A percentile compares a stretch with the other conserved stretches of the same genome.
phyloP scores from a whole-genome alignment of 2,113 vertebrate genomes.

The Onychorhynchus coronatus region DNA sequence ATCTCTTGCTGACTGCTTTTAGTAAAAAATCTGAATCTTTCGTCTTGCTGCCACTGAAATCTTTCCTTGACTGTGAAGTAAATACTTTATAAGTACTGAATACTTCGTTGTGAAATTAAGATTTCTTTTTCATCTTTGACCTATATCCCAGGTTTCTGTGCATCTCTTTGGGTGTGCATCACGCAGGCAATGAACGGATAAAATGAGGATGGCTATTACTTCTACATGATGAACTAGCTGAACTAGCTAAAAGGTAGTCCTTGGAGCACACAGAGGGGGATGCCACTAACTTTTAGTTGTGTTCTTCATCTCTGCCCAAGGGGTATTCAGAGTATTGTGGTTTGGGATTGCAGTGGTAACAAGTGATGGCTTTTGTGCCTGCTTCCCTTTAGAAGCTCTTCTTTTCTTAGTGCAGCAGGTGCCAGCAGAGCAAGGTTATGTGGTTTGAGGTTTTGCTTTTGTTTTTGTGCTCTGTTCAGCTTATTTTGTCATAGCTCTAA shows the following conservation, averaged over 20 bases:
- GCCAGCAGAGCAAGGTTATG: not conserved
- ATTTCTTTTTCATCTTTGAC: not conserved
- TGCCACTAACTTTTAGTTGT: not conserved
- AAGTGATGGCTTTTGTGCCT: not conserved
- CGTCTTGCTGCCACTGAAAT: not conserved
- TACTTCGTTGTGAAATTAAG: not conserved
- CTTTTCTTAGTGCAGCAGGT: not conserved
- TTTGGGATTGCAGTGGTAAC: not conserved
- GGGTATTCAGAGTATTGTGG: not conserved
- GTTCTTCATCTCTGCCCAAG: not conserved
- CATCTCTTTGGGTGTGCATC: not conserved
- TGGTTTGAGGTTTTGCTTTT: not conserved
- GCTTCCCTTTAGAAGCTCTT: not conserved
- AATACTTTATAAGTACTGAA: not conserved
- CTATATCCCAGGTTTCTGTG: not conserved
- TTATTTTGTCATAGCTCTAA: not conserved
- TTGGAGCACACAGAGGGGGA: not conserved
- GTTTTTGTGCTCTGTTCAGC: not conserved
- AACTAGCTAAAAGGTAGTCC: not conserved
- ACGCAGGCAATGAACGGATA: too few relatives aligned
- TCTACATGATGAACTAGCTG: too few relatives aligned
- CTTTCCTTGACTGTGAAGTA: not conserved
- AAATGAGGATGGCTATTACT: too few relatives aligned
- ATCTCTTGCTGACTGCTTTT: not conserved
- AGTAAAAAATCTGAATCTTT: not conserved